Conservation (phyloP, 2,888 invertebrate species). For the Drosophila pseudotalamancana region DNA sequence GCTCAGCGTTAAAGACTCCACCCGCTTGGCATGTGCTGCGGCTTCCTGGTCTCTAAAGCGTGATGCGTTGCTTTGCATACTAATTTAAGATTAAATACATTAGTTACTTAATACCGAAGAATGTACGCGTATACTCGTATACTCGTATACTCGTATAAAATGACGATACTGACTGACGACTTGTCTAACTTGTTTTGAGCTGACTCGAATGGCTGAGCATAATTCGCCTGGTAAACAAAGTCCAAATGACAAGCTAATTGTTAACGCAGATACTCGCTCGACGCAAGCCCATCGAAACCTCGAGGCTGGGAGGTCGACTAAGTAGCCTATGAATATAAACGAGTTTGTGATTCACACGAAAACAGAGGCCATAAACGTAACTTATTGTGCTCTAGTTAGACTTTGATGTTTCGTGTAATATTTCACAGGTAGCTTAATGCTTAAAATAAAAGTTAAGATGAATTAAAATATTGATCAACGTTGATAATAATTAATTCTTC, state of each 20-base stretch:
- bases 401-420: not conserved
- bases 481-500: not conserved
- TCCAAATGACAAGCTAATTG: constrained; percentile 56
- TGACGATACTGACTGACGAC: constrained; percentile 33
- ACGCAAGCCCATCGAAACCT: constrained; percentile 14
- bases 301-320: constrained; percentile 15
- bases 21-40: constrained; percentile 51
- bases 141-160: too few species aligned
- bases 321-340: constrained; percentile 43
- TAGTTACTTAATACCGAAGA: constrained; percentile 57
- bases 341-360: constrained; percentile 59
- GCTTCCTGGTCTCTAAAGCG: constrained; percentile 60
- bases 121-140: constrained; percentile 18
- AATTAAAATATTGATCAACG: not conserved
- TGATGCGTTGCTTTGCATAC: constrained; percentile 61
- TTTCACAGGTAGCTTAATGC: not conserved
- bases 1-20: constrained; percentile 10
- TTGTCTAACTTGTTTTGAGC: constrained; percentile 67
- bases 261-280: constrained; percentile 33
- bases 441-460: not conserved
- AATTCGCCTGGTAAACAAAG: constrained; percentile 40
- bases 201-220: constrained; percentile 29
- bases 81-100: constrained; percentile 53
- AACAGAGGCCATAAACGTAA: not conserved
- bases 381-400: constrained; percentile 10